These are phyloP conservation scores for Echinometra lucunter DNA, from an alignment of 53 echinoderm and acorn worm species.

Conservation along the genomic window DNA sequence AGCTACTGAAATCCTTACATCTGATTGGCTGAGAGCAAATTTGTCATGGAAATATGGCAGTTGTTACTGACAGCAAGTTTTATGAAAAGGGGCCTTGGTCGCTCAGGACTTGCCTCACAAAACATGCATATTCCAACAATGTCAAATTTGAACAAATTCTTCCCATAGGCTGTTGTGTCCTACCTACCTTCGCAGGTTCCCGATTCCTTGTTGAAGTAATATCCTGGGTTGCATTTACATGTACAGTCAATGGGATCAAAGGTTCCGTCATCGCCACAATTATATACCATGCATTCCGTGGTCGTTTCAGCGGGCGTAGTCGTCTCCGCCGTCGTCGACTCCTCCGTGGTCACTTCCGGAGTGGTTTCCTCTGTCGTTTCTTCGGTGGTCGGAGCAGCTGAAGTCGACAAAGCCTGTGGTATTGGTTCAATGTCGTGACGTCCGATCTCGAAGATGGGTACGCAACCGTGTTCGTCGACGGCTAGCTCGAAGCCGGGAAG, in stretches of 20 bases:
- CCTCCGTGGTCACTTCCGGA: background rate
- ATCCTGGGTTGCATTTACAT: conserved; percentile 33
- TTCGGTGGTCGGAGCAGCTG: background rate
- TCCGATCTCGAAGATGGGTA: conserved; percentile 45
- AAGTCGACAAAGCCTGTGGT: background rate
- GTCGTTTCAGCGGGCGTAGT: conserved; percentile 41
- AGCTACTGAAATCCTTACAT: no score
- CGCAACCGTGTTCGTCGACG: background rate
- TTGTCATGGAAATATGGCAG: no score
- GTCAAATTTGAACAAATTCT: background rate
- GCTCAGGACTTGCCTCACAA: no score
- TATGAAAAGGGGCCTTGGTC: no score
- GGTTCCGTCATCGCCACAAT: conserved; percentile 37
- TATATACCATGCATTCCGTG: conserved; percentile 6
- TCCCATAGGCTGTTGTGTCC: background rate
- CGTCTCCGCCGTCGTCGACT: background rate
- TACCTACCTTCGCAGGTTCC: conserved; percentile 24
- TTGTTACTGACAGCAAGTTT: no score
- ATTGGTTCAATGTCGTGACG: background rate
- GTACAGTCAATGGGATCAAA: background rate
- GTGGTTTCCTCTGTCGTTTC: conserved; percentile 4
- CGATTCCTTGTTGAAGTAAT: background rate
- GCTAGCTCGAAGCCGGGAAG: conserved; percentile 49
- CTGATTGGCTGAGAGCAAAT: no score
- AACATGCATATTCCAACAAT: no score